phyloP scores from a whole-genome alignment of 92 coral and sea anemone genomes.

The Hydrozoanthus gracilis region DNA sequence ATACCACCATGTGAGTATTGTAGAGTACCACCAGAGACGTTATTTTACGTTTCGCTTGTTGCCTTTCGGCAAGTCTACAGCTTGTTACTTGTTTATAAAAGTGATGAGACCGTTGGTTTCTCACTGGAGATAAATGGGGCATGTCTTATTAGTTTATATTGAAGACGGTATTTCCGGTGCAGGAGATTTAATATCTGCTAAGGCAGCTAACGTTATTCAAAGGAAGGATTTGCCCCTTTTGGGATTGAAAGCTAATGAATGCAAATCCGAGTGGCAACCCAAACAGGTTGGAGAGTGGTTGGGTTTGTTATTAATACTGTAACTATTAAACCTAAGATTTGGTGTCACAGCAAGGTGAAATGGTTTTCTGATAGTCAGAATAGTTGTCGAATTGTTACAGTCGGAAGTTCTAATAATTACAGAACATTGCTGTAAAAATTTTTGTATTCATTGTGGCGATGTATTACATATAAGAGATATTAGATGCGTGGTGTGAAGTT shows the following conservation, averaged over 20 bases:
- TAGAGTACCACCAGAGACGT: constrained; percentile 44
- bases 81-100: constrained; percentile 50
- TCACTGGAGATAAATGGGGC: neutral
- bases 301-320: constrained; percentile 45
- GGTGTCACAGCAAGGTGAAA: constrained; percentile 34
- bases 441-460: neutral
- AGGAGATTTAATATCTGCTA: constrained; percentile 18
- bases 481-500: too few relatives aligned
- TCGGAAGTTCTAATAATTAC: constrained; percentile 13
- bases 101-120: constrained; percentile 36
- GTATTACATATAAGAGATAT: too few relatives aligned
- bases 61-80: constrained; percentile 56
- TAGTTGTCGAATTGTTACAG: neutral
- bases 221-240: constrained; percentile 37
- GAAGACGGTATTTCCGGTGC: constrained; percentile 62
- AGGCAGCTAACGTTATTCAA: constrained; percentile 53
- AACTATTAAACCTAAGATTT: constrained; percentile 31
- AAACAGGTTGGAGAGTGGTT: constrained; percentile 55
- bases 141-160: constrained; percentile 46
- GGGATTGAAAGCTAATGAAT: constrained; percentile 52
- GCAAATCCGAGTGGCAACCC: constrained; percentile 53
- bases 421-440: neutral
- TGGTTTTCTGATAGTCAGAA: constrained; percentile 5
- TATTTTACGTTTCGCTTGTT: constrained; percentile 51
- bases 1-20: constrained; percentile 42